Percentiles rank a stretch among this genome's conserved stretches.
phyloP scores from a whole-genome alignment of 2,888 invertebrate genomes.

The Scaeva pyrastri region DNA sequence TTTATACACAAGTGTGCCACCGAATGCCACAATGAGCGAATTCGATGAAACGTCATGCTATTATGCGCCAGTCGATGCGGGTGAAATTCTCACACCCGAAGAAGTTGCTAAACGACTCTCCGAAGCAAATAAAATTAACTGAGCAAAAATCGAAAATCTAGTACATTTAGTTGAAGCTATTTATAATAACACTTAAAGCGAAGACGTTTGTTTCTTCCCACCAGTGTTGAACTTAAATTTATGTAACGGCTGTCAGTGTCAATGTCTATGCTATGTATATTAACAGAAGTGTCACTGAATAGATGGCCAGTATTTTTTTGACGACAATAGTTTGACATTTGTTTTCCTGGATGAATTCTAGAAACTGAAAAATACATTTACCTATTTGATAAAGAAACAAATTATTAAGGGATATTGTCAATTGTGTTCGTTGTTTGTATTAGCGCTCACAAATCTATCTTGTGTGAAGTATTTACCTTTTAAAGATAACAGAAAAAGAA shows the following conservation, averaged over 20 bases:
- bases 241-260: conserved; percentile 33
- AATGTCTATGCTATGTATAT: not conserved
- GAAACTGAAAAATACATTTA: conserved; percentile 11
- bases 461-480: conserved; percentile 16
- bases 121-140: conserved; percentile 80
- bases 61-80: conserved; percentile 93
- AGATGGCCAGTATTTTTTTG: conserved; percentile 49
- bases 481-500: not conserved
- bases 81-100: conserved; percentile 86
- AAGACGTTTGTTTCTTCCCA: conserved; percentile 28
- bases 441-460: conserved; percentile 22
- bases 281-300: conserved; percentile 55
- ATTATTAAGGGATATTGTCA: conserved; percentile 62
- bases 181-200: not conserved
- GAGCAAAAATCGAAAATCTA: conserved; percentile 76
- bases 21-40: conserved; percentile 93
- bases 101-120: conserved; percentile 82
- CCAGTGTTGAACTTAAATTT: conserved; percentile 43
- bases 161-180: conserved; percentile 15
- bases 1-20: conserved; percentile 93
- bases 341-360: conserved; percentile 29
- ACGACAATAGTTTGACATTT: conserved; percentile 51
- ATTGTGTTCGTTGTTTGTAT: conserved; percentile 73
- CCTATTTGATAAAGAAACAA: conserved; percentile 30
- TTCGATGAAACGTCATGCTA: conserved; percentile 95